phyloP scores from a whole-genome alignment of 2,113 vertebrate genomes.

The Austrofundulus limnaeus region DNA sequence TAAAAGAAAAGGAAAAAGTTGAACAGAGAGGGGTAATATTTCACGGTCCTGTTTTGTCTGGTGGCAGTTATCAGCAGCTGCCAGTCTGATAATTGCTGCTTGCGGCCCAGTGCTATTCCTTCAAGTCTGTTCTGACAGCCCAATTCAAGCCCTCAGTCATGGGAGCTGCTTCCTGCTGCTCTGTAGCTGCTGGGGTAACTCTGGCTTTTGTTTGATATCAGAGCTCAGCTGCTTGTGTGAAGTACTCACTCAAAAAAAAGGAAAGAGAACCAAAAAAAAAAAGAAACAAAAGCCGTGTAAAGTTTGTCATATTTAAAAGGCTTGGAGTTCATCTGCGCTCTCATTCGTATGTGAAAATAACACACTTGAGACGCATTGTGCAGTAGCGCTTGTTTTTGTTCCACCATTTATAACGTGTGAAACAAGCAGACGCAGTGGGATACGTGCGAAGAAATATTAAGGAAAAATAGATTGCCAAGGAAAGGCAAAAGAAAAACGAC shows the following conservation, averaged over 20 bases:
- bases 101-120: conserved; percentile 53
- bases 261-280: no score
- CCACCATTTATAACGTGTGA: conserved; percentile 53
- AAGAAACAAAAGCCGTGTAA: no score
- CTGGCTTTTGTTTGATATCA: conserved; percentile 56
- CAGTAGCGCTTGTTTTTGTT: conserved; percentile 15
- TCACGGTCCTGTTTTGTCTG: conserved; percentile 67
- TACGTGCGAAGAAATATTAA: conserved; percentile 51
- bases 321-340: conserved; percentile 3
- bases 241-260: conserved; percentile 27
- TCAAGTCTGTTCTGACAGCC: conserved; percentile 67
- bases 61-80: conserved; percentile 76
- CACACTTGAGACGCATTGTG: background rate
- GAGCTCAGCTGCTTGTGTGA: conserved; percentile 34
- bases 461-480: conserved; percentile 55
- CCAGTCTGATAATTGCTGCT: conserved; percentile 76
- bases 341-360: background rate
- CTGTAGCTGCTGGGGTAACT: conserved; percentile 50
- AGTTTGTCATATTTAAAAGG: conserved; percentile 22
- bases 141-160: conserved; percentile 57
- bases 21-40: conserved; percentile 53
- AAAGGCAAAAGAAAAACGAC: conserved; percentile 59
- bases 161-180: conserved; percentile 44
- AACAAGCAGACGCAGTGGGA: conserved; percentile 47
- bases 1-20: background rate